Percentiles rank a stretch among this genome's conserved stretches.
Conservation (phyloP, 2,113 vertebrate species). For the Lycaon pictus region DNA sequence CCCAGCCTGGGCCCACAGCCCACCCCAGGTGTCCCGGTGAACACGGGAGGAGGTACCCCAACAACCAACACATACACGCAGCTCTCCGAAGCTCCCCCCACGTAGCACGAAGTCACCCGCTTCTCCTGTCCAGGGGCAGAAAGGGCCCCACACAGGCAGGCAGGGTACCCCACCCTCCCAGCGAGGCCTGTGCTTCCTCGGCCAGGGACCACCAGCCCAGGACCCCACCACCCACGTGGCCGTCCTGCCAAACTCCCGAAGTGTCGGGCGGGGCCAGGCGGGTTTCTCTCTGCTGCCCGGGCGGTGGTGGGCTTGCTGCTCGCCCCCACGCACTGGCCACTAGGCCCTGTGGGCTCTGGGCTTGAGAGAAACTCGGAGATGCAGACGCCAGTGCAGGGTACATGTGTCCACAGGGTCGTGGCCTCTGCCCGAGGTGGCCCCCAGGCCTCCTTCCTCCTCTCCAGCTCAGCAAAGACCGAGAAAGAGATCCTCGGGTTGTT, state of each 20-base stretch:
- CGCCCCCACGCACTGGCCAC: neutral
- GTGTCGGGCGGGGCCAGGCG: too few relatives aligned
- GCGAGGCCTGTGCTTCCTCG: accelerated
- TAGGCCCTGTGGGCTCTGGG: neutral
- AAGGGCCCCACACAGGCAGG: too few relatives aligned
- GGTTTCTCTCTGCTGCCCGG: neutral
- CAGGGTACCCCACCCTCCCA: accelerated
- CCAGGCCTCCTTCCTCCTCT: neutral
- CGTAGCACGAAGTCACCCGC: neutral
- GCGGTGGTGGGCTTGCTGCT: neutral
- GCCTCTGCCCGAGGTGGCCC: neutral
- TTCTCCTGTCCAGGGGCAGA: neutral
- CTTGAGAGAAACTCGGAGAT: neutral
- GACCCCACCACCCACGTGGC: neutral
- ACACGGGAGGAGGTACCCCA: neutral
- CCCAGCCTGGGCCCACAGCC: neutral
- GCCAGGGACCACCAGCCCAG: too few relatives aligned
- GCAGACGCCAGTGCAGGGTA: neutral
- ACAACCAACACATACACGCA: too few relatives aligned
- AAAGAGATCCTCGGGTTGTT: neutral
- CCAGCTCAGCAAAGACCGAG: neutral
- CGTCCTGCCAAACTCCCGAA: neutral
- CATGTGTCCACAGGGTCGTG: neutral
- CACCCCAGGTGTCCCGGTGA: neutral
- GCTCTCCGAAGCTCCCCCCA: neutral